A percentile compares a stretch with the other conserved stretches of the same genome.
These are phyloP conservation scores for Ridgeia piscesae DNA, from an alignment of 1,140 invertebrate species.

Conservation along the genomic window DNA sequence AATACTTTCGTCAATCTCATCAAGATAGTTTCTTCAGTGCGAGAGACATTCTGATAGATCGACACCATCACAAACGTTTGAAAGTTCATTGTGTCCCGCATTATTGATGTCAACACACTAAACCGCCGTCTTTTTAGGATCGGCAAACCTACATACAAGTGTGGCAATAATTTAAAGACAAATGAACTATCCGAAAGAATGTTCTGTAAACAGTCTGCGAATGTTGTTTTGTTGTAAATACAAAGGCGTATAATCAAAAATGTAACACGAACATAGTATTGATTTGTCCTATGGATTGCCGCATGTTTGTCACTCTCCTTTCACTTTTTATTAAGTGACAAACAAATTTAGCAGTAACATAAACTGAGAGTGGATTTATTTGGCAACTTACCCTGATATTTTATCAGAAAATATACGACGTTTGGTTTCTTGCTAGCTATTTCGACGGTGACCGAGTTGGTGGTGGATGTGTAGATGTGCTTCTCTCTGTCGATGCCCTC, in stretches of 20 bases:
- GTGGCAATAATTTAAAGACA: no score
- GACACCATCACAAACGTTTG: no score
- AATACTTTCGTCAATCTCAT: no score
- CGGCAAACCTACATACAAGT: no score
- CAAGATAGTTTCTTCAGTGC: no score
- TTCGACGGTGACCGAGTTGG: background rate
- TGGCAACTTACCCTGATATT: constrained; percentile 1
- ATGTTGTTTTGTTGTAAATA: background rate
- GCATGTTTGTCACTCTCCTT: background rate
- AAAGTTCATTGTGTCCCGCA: no score
- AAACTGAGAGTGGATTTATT: background rate
- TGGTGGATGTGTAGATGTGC: background rate
- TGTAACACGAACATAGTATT: background rate
- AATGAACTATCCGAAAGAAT: no score
- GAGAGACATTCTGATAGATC: no score
- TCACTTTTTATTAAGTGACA: no score
- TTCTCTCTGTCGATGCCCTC: background rate
- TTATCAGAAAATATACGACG: background rate
- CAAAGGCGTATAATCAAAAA: background rate
- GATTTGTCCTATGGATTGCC: background rate
- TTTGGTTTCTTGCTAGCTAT: background rate
- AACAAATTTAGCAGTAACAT: no score
- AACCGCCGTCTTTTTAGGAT: no score
- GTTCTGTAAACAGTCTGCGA: background rate
- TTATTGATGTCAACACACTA: no score